Evolutionary conservation across 2,113 vertebrate genomes (phyloP).

Genomic region (Pachypanchax playfairii): DNA sequence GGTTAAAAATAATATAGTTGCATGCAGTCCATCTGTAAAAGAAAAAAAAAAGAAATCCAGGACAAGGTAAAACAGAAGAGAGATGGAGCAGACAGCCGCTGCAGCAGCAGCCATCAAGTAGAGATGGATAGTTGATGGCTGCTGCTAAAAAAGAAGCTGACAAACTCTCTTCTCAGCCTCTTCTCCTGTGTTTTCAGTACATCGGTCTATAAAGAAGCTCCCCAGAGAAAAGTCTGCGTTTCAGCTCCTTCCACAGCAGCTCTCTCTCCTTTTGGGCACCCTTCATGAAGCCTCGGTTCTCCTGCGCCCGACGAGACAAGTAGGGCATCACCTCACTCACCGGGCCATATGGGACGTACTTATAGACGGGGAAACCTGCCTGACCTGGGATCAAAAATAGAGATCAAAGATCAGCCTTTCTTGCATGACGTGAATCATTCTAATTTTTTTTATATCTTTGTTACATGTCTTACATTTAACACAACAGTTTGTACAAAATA

Average conservation of each 20-base stretch:
- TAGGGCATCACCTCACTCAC: conserved; percentile 92
- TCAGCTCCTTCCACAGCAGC: conserved; percentile 88
- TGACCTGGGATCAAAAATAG: conserved; percentile 77
- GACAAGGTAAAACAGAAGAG: conserved; percentile 8
- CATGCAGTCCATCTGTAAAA: conserved; percentile 22
- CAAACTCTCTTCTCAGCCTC: conserved; percentile 26
- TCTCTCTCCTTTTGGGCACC: conserved; percentile 80
- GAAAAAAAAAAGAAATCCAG: conserved; percentile 27
- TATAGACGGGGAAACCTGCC: conserved; percentile 91
- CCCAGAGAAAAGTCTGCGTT: conserved; percentile 77
- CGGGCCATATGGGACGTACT: conserved; percentile 91
- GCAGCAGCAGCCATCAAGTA: conserved; percentile 28
- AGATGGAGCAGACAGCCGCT: conserved; percentile 32
- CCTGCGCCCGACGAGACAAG: conserved; percentile 90
- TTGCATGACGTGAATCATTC: background rate
- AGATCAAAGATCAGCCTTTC: background rate
- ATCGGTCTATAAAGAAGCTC: conserved; percentile 75
- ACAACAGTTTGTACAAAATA: background rate
- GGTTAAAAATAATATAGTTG: background rate
- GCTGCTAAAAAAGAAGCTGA: conserved; percentile 20
- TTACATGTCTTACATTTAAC: background rate
- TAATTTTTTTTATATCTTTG: background rate
- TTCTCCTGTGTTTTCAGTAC: conserved; percentile 54
- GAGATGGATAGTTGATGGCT: conserved; percentile 8
- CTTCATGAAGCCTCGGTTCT: conserved; percentile 89